Conservation (phyloP, 2,888 invertebrate genomes). For the Hedya salicella region DNA sequence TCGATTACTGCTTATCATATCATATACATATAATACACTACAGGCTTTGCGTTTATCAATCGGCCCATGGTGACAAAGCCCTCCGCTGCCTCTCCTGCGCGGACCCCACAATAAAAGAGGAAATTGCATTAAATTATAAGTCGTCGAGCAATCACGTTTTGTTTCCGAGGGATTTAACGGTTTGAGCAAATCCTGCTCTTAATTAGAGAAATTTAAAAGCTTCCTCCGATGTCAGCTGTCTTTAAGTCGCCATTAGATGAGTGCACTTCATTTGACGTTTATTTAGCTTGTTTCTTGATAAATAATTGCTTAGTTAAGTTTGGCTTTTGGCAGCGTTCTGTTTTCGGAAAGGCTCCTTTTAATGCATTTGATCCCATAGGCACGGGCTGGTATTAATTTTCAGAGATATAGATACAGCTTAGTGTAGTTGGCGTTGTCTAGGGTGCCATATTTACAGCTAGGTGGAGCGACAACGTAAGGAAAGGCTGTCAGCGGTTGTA, state of each 20-base stretch:
- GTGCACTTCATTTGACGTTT: conserved; percentile 37
- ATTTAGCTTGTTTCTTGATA: conserved; percentile 35
- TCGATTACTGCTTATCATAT: too few relatives aligned
- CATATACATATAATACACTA: too few relatives aligned
- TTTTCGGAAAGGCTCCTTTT: not conserved
- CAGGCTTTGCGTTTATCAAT: not conserved
- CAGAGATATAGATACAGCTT: too few relatives aligned
- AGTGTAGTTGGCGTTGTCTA: too few relatives aligned
- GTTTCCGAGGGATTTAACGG: conserved; percentile 81
- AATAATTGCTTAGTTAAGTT: conserved; percentile 35
- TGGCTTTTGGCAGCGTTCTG: not conserved
- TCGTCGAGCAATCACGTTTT: conserved; percentile 83
- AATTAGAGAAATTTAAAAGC: conserved; percentile 80
- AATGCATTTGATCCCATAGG: not conserved
- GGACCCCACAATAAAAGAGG: conserved; percentile 64
- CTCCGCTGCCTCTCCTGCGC: conserved; percentile 53
- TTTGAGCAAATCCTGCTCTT: conserved; percentile 79
- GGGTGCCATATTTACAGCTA: too few relatives aligned
- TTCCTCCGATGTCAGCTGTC: conserved; percentile 71
- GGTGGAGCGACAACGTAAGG: too few relatives aligned
- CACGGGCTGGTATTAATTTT: not conserved
- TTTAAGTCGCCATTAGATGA: conserved; percentile 47
- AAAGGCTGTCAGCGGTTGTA: too few relatives aligned
- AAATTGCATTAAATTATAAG: conserved; percentile 85
- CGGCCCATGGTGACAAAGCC: not conserved